Evolutionary conservation across 2,888 invertebrate genomes (phyloP).

Genomic region (Argynnis bischoffii): DNA sequence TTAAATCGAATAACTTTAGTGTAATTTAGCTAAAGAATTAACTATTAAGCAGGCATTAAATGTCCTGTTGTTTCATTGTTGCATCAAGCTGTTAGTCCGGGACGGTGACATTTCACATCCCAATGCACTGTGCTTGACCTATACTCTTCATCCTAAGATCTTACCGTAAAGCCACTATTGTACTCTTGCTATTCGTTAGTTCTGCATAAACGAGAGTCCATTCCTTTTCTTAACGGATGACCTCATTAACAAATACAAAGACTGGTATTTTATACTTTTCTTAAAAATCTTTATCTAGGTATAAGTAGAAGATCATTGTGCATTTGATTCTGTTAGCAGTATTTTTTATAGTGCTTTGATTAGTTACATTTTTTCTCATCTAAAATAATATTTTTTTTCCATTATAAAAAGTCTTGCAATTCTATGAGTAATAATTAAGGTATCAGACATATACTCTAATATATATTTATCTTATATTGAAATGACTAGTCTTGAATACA

Average conservation of each 20-base stretch:
- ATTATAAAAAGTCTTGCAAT: neutral
- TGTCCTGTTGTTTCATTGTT: constrained; percentile 3
- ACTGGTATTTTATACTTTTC: neutral
- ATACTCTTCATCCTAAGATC: constrained; percentile 45
- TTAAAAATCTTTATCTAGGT: too few relatives aligned
- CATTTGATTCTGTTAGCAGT: too few relatives aligned
- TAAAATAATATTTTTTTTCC: too few relatives aligned
- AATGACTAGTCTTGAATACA: constrained; percentile 1
- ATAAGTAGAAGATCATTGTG: too few relatives aligned
- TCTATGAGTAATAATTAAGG: neutral
- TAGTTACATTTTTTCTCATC: too few relatives aligned
- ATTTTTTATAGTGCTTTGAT: neutral
- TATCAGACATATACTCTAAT: constrained; percentile 1
- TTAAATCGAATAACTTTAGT: too few relatives aligned
- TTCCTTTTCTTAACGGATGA: constrained; percentile 16
- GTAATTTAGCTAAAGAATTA: neutral
- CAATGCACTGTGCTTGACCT: constrained; percentile 55
- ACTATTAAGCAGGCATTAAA: constrained; percentile 7
- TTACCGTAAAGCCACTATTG: constrained; percentile 29
- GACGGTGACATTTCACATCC: constrained; percentile 55
- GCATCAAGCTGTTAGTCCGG: constrained; percentile 43
- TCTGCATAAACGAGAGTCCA: constrained; percentile 11
- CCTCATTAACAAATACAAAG: constrained; percentile 20
- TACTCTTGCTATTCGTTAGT: constrained; percentile 16
- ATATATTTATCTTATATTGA: neutral